These are phyloP conservation scores for Polymixis flavicincta DNA, from an alignment of 2,888 invertebrate genomes.

Conservation along the genomic window DNA sequence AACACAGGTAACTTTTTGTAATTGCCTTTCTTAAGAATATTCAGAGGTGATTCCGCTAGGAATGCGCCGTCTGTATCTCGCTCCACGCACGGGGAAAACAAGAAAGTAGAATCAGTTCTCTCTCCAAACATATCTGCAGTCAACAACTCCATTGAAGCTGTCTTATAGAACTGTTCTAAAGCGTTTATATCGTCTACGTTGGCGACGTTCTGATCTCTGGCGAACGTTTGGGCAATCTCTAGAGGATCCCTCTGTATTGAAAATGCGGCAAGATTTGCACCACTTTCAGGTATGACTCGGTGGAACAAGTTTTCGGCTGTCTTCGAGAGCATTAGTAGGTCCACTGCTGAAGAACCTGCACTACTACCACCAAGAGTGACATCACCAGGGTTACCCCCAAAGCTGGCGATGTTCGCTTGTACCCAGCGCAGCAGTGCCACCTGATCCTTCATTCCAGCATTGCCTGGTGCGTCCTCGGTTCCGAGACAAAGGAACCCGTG, in stretches of 20 bases:
- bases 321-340: constrained; percentile 73
- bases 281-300: constrained; percentile 77
- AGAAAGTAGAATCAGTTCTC: constrained; percentile 1
- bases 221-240: constrained; percentile 69
- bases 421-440: constrained; percentile 72
- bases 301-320: constrained; percentile 72
- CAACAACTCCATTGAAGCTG: constrained; percentile 35
- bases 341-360: constrained; percentile 74
- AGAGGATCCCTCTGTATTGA: constrained; percentile 72
- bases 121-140: constrained; percentile 65
- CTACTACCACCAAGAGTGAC: constrained; percentile 75
- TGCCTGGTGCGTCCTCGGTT: no score
- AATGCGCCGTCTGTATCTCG: no score
- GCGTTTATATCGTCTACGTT: constrained; percentile 70
- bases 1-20: no score
- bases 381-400: constrained; percentile 77
- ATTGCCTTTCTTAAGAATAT: no score
- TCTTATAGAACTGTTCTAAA: constrained; percentile 76
- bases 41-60: no score
- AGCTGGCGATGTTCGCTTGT: constrained; percentile 74
- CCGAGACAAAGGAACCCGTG: no score
- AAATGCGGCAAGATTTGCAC: constrained; percentile 68
- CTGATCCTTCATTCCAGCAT: no score
- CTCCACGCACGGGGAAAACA: no score
- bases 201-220: constrained; percentile 65